Evolutionary conservation across 1,140 invertebrate genomes (phyloP), one percentile per base, ranked within the genome.

Genomic region (Diploscapter pachys): DNA sequence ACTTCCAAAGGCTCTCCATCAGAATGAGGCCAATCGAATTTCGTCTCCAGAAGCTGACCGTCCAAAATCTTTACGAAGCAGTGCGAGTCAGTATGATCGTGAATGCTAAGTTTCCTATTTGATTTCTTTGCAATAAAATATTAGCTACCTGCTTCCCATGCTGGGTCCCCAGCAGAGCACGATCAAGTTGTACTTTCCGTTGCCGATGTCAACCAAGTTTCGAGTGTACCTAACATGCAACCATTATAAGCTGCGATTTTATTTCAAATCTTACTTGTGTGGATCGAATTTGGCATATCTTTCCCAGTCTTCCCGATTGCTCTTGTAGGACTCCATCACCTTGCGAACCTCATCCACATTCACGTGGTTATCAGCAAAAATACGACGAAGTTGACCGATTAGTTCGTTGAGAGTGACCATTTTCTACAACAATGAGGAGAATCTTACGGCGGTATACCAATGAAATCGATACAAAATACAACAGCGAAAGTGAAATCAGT

Each of bases 181-280:
- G 91, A 99, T 95, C 75, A 99, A 88, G 87, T 99, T 98, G 86
- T 96, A 99, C 85, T 93, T 95, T 2, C 94, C 95, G 86, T 98
- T 98, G 8, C 94, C 94, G 78, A 90, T 90, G 83, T 96, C 93
- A 3, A 96, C 92, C 74, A 97, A 87, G 87, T 96, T 96, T 50
- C 94, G 87, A 0, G 94, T 96, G 83, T 97, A 96, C 79, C 92
- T 94, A 63, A 59, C 68, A 67, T 56, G n/a, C 48, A 55, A 80
- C 9, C 3, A 0, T 56, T 70, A 78, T 4, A 71, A n/a, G 49
- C n/a, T 55, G n/a, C 5, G 64, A 31, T 31, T 31, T 31, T 31
- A 0, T 31, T 31, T 31, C 31, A 31, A 31, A 31, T 31, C 67
- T 71, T 75, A 94, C 93, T 92, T 92, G 86, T 92, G 92, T 83